These are phyloP conservation scores for Coelopa pilipes DNA, from an alignment of 2,888 invertebrate genomes.

Conservation along the genomic window DNA sequence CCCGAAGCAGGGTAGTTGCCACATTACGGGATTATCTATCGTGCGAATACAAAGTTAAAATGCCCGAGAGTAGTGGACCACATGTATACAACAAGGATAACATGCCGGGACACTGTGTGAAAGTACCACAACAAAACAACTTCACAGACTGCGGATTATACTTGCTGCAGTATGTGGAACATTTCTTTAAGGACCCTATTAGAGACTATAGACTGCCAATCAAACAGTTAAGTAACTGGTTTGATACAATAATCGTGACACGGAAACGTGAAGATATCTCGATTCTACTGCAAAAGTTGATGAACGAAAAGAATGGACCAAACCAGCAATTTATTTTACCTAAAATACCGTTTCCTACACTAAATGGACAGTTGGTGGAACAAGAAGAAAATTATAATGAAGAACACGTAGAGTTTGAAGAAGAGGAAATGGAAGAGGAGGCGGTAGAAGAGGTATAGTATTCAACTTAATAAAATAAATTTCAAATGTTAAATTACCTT, in stretches of 20 bases:
- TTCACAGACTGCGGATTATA: constrained; percentile 97
- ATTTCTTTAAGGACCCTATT: constrained; percentile 90
- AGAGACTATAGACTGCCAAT: constrained; percentile 85
- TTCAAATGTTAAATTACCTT: background rate
- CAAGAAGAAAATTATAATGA: constrained; percentile 69
- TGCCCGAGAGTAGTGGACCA: constrained; percentile 65
- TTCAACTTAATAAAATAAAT: constrained; percentile 27
- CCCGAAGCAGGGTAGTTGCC: constrained; percentile 85
- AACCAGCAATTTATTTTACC: constrained; percentile 71
- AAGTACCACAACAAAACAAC: constrained; percentile 98
- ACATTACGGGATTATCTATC: constrained; percentile 92
- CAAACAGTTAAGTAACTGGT: constrained; percentile 85
- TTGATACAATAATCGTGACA: constrained; percentile 83
- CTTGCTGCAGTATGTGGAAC: constrained; percentile 95
- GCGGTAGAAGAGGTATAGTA: constrained; percentile 62
- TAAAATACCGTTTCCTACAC: constrained; percentile 79
- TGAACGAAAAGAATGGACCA: constrained; percentile 76
- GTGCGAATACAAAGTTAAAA: constrained; percentile 84
- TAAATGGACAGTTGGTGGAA: constrained; percentile 77
- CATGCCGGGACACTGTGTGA: constrained; percentile 87
- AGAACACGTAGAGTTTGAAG: constrained; percentile 70
- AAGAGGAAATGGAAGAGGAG: constrained; percentile 69
- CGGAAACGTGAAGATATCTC: constrained; percentile 89
- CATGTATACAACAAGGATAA: constrained; percentile 79
- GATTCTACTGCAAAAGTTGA: constrained; percentile 78